Conservation (phyloP, 2,888 invertebrate genomes). For the Limnephilus lunatus region DNA sequence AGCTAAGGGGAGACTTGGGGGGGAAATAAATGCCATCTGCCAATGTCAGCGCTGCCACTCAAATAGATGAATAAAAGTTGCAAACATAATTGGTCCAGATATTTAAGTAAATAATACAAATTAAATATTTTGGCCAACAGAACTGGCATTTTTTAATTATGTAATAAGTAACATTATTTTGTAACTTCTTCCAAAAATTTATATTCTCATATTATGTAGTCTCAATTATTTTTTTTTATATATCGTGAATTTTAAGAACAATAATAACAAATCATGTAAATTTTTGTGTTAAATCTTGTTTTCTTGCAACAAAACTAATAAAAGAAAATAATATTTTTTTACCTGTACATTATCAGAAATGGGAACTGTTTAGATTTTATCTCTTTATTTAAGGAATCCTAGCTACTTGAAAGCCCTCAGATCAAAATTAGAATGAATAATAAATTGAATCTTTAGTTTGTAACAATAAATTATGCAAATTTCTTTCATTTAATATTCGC, state of each 20-base stretch:
- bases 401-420: background rate
- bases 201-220: background rate
- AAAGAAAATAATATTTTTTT: background rate
- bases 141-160: background rate
- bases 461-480: background rate
- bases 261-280: background rate
- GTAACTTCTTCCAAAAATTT: background rate
- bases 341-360: background rate
- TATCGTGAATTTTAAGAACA: background rate
- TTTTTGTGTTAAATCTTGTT: background rate
- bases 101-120: background rate
- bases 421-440: background rate
- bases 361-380: background rate
- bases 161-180: background rate
- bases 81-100: background rate
- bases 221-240: background rate
- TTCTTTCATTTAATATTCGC: background rate
- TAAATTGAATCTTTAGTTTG: background rate
- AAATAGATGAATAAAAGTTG: background rate
- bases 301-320: background rate
- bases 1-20: background rate
- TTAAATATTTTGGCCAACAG: background rate
- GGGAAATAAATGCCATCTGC: background rate
- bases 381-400: background rate
- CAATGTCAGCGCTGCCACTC: background rate